Evolutionary conservation across 30 jellyfish, hydroid and myxozoan genomes (phyloP).

Genomic region (Mastigias papua): DNA sequence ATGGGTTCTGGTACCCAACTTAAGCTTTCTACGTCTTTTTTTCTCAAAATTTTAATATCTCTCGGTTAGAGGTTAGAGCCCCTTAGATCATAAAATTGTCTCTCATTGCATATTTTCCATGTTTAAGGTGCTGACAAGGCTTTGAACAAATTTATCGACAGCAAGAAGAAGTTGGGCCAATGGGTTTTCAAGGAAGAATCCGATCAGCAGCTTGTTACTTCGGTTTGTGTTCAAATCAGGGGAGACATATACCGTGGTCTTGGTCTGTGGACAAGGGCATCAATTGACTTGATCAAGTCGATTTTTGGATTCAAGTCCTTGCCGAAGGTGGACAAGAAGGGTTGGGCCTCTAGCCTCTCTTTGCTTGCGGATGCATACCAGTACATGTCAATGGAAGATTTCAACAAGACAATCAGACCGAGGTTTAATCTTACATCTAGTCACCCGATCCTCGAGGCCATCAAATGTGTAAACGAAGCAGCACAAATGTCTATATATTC

Average conservation of each 20-base stretch:
- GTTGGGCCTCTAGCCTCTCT: conserved; percentile 70
- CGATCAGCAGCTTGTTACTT: conserved; percentile 31
- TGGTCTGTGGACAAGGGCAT: conserved; percentile 70
- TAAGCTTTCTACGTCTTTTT: no score
- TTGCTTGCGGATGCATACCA: conserved; percentile 66
- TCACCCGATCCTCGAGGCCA: conserved; percentile 68
- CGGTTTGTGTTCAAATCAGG: conserved; percentile 67
- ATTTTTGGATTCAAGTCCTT: conserved; percentile 51
- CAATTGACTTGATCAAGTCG: conserved; percentile 28
- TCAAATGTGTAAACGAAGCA: conserved; percentile 70
- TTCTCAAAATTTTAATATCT: no score
- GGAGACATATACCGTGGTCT: conserved; percentile 62
- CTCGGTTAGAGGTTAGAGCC: no score
- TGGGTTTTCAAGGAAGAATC: conserved; percentile 40
- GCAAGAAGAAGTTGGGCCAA: conserved; percentile 25
- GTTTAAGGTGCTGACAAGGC: conserved; percentile 58
- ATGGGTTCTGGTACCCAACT: no score
- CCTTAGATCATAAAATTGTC: no score
- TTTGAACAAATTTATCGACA: conserved; percentile 11
- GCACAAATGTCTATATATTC: conserved; percentile 58
- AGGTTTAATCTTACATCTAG: conserved; percentile 19
- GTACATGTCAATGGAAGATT: conserved; percentile 65
- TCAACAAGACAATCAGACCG: background rate
- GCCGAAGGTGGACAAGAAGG: conserved; percentile 61
- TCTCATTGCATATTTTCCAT: no score